Evolutionary conservation across 1,140 invertebrate species (phyloP), one percentile per base, ranked within the genome.

Genomic region (Caerostris darwini): DNA sequence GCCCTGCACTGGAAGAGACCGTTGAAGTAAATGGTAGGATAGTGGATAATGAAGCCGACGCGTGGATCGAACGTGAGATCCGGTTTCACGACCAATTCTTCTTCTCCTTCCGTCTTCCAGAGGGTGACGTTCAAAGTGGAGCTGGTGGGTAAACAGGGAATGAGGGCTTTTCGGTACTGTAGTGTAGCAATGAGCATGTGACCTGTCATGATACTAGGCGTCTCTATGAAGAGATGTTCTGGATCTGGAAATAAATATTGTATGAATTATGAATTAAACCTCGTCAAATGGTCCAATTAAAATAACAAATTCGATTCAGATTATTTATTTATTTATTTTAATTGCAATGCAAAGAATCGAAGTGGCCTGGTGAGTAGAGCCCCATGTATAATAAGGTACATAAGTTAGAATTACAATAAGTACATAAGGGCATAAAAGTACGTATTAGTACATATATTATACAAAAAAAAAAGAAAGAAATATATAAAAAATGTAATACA

Each of bases 101-200:
- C 69, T 12, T 95, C 93, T 3, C 87, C 81, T 2, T 94, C 64
- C 3, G 50, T 86, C 86, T 94, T 95, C 95, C 94, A 95, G 12
- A 95, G 71, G 8, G 94, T 94, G 3, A 95, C 95, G 19, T 94
- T 94, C 7, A 86, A 59, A 53, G 34, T 82, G 0, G 95, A 94
- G 77, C 77, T 82, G 17, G 95, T 95, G 50, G 95, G 95, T 10
- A 92, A 17, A 69, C 95, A 95, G 6, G 94, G 94, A 50, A 95
- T 94, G 1, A 94, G 67, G 8, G 85, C 90, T n/a, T 77, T 90
- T 14, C 90, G 58, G 61, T 85, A 57, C 54, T 95, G 95, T 34
- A 93, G 82, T 3, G 95, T 4, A 0, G 94, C 83, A 7, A 94
- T 19, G 7, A 95, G 88, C n/a, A 95, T 59, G 50, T 87, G 95